phyloP scores from a whole-genome alignment of 2,113 vertebrate species.

The Neofelis nebulosa region DNA sequence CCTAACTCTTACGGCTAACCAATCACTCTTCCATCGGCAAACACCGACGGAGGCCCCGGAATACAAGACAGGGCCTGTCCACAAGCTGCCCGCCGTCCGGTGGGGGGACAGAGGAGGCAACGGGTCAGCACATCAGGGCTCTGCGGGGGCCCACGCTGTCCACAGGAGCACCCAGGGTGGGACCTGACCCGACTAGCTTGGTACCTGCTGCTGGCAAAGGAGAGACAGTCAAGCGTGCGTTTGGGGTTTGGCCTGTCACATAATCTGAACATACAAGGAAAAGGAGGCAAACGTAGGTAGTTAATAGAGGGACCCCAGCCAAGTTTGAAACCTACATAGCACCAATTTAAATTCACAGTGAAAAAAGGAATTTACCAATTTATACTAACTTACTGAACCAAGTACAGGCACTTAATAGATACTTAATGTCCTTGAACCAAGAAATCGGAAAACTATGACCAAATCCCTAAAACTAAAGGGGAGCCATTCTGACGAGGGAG shows the following conservation, averaged over 20 bases:
- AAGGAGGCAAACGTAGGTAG: neutral
- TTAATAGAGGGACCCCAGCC: neutral
- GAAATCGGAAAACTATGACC: neutral
- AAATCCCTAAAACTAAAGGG: neutral
- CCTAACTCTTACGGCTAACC: neutral
- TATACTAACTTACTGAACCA: neutral
- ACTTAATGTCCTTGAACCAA: neutral
- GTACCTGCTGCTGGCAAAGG: neutral
- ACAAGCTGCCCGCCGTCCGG: neutral
- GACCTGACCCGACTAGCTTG: neutral
- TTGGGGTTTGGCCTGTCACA: neutral
- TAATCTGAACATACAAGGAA: neutral
- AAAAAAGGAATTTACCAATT: neutral
- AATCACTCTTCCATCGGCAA: neutral
- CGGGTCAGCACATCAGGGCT: no score
- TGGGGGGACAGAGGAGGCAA: rapidly evolving
- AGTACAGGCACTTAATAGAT: neutral
- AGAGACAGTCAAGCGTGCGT: neutral
- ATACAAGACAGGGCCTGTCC: neutral
- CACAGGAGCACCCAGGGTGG: rapidly evolving
- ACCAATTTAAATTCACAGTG: neutral
- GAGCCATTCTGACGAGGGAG: neutral
- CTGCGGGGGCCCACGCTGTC: neutral
- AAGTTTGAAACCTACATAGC: neutral
- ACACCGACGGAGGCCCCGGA: neutral